Evolutionary conservation across 2,888 invertebrate species (phyloP).

Genomic region (Coelogynopora nodosa): DNA sequence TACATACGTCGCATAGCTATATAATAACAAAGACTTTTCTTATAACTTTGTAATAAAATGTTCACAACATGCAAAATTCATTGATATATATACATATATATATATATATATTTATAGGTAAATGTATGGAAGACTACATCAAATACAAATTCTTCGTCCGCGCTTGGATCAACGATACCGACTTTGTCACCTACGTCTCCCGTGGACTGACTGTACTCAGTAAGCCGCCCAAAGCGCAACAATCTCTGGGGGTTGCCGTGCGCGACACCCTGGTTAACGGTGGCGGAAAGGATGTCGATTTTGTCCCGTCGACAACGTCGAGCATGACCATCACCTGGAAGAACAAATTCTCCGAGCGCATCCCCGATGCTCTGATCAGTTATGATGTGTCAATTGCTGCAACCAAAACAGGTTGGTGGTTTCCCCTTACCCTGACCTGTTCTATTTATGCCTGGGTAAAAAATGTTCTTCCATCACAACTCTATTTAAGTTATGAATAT

Average conservation of each 20-base stretch:
- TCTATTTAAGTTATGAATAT: too few species aligned
- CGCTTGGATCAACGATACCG: constrained; percentile 41
- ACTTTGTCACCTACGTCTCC: constrained; percentile 36
- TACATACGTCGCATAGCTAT: too few species aligned
- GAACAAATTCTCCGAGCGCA: neutral
- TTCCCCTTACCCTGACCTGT: too few species aligned
- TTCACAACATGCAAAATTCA: too few species aligned
- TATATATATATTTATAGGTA: neutral
- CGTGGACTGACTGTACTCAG: constrained; percentile 25
- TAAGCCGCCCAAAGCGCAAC: neutral
- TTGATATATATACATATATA: neutral
- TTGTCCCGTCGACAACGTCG: neutral
- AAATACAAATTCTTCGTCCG: constrained; percentile 42
- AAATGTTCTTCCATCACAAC: too few species aligned
- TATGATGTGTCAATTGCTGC: neutral
- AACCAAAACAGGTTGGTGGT: neutral
- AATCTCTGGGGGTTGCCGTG: neutral
- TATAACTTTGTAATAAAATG: too few species aligned
- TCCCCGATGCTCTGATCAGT: neutral
- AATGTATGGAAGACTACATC: constrained; percentile 1
- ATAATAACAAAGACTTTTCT: too few species aligned
- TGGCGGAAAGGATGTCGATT: neutral
- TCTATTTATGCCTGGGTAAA: too few species aligned
- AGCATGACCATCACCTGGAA: neutral
- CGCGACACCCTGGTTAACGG: neutral